Evolutionary conservation across 2,113 vertebrate genomes (phyloP), one percentile per base, ranked within the genome.

Genomic region (Prolemur simus): DNA sequence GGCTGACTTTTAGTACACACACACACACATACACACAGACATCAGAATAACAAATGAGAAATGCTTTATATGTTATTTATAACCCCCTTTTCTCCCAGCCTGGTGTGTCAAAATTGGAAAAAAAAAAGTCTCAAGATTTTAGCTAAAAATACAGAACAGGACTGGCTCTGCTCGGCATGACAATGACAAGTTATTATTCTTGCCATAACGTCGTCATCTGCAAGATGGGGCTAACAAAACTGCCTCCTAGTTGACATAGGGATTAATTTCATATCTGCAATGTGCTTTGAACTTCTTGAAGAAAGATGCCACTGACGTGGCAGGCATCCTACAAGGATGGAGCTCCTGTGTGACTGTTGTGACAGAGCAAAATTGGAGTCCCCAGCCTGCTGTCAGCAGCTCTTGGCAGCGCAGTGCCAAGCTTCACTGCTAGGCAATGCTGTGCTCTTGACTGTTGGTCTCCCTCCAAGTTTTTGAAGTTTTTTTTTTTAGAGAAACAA

Each of bases 271-370:
- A 82, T 63, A 58, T 87, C 56, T 89, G 39, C 77, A 60, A 32
- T 34, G 42, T 89, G 47, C 76, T 89, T 89, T 89, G 87, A 87
- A 49, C 76, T 93, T 83, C 52, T 66, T 73, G n/a, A 84, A 94
- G 91, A 60, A 81, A 91, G 32, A 71, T 34, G 71, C 42, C 60
- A 42, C 10, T 32, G 21, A 14, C 0, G 6, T 78, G 87, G 90
- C 66, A 95, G 68, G 39, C 37, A 54, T 49, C 42, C 47, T 82
- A 21, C n/a, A 29, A n/a, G 77, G 39, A 68, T 34, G n/a, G 77
- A 32, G 66, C 73, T 89, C 56, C 37, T 73, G 1, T 23, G 1
- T 77, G 86, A 54, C 42, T 78, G 42, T 37, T 87, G 87, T 29
- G 77, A 89, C 83, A 95, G 94, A 71, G 54, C 37, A 39, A n/a